A percentile compares a stretch with the other conserved stretches of the same genome.
phyloP scores from a whole-genome alignment of 1,140 invertebrate genomes.

The honey bee (Apis mellifera) region Amel_HAv3.1 CM009931.2:7855501-7856000 shows the following conservation, averaged over 20 bases:
- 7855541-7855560: neutral
- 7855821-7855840: neutral
- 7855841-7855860: slow-evolving; percentile 16
- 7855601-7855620: slow-evolving; percentile 9
- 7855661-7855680: slow-evolving; percentile 54
- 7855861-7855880: slow-evolving; percentile 72
- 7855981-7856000: too few species aligned
- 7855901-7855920: slow-evolving; percentile 27
- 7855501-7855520: too few species aligned
- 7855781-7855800: slow-evolving; percentile 61
- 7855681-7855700: slow-evolving; percentile 76
- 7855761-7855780: slow-evolving; percentile 74
- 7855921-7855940: too few species aligned
- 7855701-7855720: slow-evolving; percentile 63
- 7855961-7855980: too few species aligned
- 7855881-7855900: slow-evolving; percentile 73
- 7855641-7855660: slow-evolving; percentile 65
- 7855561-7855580: slow-evolving; percentile 6
- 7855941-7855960: too few species aligned
- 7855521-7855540: neutral
- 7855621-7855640: slow-evolving; percentile 38
- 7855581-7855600: slow-evolving; percentile 10
- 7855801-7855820: slow-evolving; percentile 27
- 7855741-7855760: slow-evolving; percentile 75
- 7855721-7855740: slow-evolving; percentile 66